Evolutionary conservation across 2,888 invertebrate species (phyloP).

Genomic region (Erebia ligea): DNA sequence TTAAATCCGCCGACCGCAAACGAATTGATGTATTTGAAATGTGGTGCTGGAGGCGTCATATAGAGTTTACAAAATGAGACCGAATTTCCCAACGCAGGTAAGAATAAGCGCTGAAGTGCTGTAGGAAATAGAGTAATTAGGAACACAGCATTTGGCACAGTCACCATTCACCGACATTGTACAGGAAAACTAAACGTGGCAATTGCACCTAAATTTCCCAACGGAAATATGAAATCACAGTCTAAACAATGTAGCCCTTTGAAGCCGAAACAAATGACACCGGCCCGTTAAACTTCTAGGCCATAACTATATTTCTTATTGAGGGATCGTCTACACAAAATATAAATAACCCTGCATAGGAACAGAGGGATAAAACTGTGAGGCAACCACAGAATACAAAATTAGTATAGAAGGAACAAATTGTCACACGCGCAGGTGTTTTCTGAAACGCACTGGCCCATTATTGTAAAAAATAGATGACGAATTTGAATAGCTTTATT

Average conservation of each 20-base stretch:
- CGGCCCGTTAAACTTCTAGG: not conserved
- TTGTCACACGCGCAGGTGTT: no score
- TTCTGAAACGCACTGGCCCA: no score
- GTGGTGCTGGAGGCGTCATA: no score
- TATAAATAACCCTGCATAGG: conserved; percentile 18
- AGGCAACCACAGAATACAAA: not conserved
- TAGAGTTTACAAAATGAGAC: no score
- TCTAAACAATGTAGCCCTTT: conserved; percentile 18
- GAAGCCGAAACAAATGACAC: conserved; percentile 12
- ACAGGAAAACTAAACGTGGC: not conserved
- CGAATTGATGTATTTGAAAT: no score
- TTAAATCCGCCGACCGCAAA: no score
- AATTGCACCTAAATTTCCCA: conserved; percentile 7
- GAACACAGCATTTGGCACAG: not conserved
- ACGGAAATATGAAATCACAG: conserved; percentile 20
- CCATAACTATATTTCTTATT: conserved; percentile 18
- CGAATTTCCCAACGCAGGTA: no score
- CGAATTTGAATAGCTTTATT: no score
- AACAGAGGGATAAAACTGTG: not conserved
- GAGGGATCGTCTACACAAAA: conserved; percentile 4
- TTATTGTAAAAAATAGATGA: no score
- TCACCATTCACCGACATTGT: not conserved
- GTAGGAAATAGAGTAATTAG: not conserved
- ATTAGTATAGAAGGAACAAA: no score
- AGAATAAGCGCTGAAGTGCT: not conserved